phyloP scores from a whole-genome alignment of 2,797 vertebrate species.

The Acridotheres tristis region DNA sequence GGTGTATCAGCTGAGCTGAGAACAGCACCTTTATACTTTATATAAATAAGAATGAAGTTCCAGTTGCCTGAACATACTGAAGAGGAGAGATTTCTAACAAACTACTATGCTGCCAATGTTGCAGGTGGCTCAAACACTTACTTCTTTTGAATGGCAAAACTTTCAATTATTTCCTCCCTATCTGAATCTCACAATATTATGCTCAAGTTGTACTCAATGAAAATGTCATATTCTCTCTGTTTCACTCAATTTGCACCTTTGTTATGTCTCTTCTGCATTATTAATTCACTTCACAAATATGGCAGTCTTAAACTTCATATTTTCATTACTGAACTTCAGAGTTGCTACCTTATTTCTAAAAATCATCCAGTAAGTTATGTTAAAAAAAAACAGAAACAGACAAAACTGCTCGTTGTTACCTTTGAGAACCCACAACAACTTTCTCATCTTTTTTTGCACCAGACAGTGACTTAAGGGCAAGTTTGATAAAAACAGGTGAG shows the following conservation, averaged over 20 bases:
- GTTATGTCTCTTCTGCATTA: not conserved
- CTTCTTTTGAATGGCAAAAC: not conserved
- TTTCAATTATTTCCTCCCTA: not conserved
- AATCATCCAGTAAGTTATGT: not conserved
- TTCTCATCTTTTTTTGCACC: not conserved
- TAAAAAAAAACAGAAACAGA: not conserved
- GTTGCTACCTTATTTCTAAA: not conserved
- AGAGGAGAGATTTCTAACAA: not conserved
- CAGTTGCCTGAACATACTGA: not conserved
- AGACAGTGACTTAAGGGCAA: not conserved
- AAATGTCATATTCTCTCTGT: not conserved
- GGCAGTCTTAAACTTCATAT: not conserved
- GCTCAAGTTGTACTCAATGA: not conserved
- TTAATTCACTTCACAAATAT: not conserved
- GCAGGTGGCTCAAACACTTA: not conserved
- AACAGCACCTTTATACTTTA: not conserved
- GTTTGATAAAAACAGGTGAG: not conserved
- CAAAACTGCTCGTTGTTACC: not conserved
- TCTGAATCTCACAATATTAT: not conserved
- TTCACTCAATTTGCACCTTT: conserved; percentile 23
- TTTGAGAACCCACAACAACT: not conserved
- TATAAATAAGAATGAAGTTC: not conserved
- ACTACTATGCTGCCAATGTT: not conserved
- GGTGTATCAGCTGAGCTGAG: not conserved
- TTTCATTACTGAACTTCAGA: not conserved